Evolutionary conservation across 2,113 vertebrate species (phyloP).

Genomic region (Myrmophylax atrothorax): DNA sequence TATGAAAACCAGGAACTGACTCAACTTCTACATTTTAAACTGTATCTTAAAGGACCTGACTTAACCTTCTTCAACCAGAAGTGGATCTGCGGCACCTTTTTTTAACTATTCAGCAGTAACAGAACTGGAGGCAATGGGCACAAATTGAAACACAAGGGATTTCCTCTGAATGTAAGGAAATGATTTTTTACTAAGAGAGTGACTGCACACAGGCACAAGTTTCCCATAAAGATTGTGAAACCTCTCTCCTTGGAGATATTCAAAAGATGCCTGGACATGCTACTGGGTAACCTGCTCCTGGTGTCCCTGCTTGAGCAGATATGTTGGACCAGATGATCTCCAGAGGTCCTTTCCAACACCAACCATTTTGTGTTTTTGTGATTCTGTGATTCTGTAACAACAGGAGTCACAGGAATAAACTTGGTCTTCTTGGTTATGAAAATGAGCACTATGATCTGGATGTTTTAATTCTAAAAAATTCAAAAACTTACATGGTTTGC

Average conservation of each 20-base stretch:
- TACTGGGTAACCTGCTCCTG: background rate
- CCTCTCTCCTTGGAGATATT: background rate
- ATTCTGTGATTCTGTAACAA: background rate
- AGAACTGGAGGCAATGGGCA: background rate
- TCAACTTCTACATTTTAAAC: background rate
- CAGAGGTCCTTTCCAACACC: background rate
- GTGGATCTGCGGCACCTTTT: background rate
- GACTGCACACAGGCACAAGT: background rate
- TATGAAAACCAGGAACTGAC: background rate
- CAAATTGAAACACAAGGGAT: background rate
- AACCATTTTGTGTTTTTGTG: background rate
- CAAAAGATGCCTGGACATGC: background rate
- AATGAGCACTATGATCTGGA: background rate
- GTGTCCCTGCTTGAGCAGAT: background rate
- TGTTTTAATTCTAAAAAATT: background rate
- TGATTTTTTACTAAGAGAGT: background rate
- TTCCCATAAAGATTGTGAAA: background rate
- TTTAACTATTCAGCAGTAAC: background rate
- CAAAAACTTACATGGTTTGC: background rate
- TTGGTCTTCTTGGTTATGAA: background rate
- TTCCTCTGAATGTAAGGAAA: background rate
- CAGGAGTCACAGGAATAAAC: background rate
- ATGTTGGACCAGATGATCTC: background rate
- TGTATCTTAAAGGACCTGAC: background rate
- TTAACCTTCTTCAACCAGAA: background rate